phyloP scores from a whole-genome alignment of 2,797 vertebrate genomes.

The Sebastes kiyomatsui region DNA sequence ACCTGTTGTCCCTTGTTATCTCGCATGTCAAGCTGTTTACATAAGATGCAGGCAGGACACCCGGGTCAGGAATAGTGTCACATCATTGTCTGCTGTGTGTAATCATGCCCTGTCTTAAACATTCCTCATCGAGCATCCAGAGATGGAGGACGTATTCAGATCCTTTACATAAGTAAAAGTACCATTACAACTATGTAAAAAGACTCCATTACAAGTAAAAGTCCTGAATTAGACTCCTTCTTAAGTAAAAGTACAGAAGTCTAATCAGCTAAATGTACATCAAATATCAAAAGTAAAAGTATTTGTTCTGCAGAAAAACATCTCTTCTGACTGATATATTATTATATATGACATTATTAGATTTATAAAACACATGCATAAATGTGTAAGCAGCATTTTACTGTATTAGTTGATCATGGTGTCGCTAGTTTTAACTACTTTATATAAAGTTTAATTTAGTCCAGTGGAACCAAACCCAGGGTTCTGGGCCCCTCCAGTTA shows the following conservation, averaged over 20 bases:
- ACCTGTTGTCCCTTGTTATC: not conserved
- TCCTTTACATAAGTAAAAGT: not conserved
- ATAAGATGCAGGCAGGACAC: not conserved
- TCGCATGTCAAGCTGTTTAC: constrained; percentile 10
- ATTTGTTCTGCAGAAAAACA: too few relatives aligned
- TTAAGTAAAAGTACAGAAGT: too few relatives aligned
- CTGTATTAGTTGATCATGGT: too few relatives aligned
- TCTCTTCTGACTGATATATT: not conserved
- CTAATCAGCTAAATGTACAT: too few relatives aligned
- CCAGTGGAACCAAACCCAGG: too few relatives aligned
- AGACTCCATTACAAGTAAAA: too few relatives aligned
- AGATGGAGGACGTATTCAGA: not conserved
- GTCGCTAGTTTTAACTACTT: not conserved
- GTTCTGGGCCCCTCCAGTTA: not conserved
- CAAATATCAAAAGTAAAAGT: too few relatives aligned
- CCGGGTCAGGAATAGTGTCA: not conserved
- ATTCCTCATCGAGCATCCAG: not conserved
- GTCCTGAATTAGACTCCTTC: too few relatives aligned
- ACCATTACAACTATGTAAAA: too few relatives aligned
- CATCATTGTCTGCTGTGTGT: not conserved
- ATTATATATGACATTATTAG: not conserved
- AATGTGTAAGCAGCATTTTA: too few relatives aligned
- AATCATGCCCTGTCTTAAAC: not conserved
- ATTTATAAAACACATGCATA: not conserved
- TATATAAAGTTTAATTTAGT: not conserved